Conservation (phyloP, 2,797 vertebrate species). For the Myiotriccus ornatus region DNA sequence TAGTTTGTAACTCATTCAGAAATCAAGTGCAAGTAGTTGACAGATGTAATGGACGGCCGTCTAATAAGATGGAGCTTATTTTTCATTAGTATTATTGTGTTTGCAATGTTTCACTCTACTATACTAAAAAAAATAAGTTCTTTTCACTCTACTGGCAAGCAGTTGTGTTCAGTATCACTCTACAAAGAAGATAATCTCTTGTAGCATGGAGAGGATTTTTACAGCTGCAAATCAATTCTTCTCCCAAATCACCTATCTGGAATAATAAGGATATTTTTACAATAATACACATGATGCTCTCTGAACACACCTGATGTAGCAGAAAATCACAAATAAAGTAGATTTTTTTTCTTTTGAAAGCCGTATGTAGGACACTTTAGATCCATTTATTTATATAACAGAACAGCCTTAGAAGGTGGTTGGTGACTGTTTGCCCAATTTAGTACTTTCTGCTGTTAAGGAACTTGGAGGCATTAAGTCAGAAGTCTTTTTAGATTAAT, state of each 20-base stretch:
- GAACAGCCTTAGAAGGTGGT: neutral
- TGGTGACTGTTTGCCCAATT: neutral
- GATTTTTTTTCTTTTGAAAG: neutral
- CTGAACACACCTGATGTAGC: neutral
- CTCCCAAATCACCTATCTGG: neutral
- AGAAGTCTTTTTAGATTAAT: neutral
- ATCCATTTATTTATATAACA: neutral
- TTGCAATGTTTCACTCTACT: neutral
- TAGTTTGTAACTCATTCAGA: neutral
- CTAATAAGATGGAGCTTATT: neutral
- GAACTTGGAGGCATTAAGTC: neutral
- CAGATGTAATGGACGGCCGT: neutral
- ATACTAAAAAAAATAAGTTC: neutral
- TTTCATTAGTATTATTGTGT: neutral
- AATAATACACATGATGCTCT: neutral
- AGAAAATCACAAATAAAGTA: neutral
- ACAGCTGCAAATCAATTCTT: neutral
- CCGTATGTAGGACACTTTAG: neutral
- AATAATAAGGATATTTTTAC: neutral
- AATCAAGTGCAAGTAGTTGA: neutral
- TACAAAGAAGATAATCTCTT: neutral
- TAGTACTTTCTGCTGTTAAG: neutral
- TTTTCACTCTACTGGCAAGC: neutral
- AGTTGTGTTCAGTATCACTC: neutral
- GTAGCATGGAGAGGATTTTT: neutral